Conservation (phyloP, 1,140 invertebrate species). For the Papilio machaon region DNA sequence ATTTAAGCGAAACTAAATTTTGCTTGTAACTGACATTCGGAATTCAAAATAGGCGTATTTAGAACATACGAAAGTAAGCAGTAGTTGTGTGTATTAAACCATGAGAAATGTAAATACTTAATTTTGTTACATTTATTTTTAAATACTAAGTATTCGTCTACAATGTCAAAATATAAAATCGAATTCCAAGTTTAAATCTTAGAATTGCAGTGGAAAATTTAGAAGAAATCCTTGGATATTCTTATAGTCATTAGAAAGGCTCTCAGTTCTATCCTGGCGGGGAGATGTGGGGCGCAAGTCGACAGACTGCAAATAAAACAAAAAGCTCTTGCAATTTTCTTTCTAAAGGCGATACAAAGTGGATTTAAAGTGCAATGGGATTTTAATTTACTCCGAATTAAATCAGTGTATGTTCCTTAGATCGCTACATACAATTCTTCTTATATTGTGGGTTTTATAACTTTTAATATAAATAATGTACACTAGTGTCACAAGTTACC, state of each 20-base stretch:
- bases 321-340: slow-evolving; percentile 3
- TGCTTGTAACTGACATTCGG: too few species aligned
- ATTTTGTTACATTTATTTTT: too few species aligned
- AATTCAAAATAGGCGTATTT: too few species aligned
- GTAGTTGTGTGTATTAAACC: too few species aligned
- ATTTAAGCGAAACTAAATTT: too few species aligned
- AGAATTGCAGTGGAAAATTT: slow-evolving; percentile 2
- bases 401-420: not conserved
- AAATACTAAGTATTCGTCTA: not conserved
- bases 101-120: too few species aligned
- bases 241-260: slow-evolving; percentile 1
- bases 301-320: slow-evolving; percentile 16
- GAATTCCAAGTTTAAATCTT: not conserved
- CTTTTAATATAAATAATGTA: not conserved
- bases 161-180: not conserved
- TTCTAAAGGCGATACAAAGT: slow-evolving; percentile 17
- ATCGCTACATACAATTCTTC: too few species aligned
- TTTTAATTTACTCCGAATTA: slow-evolving; percentile 1
- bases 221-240: slow-evolving; percentile 19
- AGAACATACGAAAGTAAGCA: too few species aligned
- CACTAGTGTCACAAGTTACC: not conserved
- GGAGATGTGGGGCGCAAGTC: not conserved
- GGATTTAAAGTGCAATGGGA: slow-evolving; percentile 17
- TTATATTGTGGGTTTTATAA: too few species aligned
- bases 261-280: not conserved